Conservation (phyloP, 2,113 vertebrate species). For the Maccullochella peelii region DNA sequence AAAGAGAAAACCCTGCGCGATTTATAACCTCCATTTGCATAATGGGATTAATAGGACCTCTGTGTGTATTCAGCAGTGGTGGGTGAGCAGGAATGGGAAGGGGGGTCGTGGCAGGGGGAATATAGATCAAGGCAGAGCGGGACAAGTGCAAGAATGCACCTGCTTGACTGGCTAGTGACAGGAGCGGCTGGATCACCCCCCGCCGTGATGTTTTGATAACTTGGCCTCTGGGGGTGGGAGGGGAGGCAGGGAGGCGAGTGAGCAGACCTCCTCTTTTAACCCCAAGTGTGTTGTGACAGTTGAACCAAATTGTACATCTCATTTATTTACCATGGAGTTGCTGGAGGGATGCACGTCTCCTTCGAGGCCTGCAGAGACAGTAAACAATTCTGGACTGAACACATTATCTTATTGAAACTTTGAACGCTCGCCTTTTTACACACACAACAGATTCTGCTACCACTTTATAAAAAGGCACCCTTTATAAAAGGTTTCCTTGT, state of each 20-base stretch:
- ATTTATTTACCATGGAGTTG: slow-evolving; percentile 50
- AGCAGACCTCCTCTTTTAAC: slow-evolving; percentile 34
- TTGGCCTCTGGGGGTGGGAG: slow-evolving; percentile 11
- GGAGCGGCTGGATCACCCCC: slow-evolving; percentile 28
- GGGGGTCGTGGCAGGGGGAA: slow-evolving; percentile 23
- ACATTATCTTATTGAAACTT: not conserved
- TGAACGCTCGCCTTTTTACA: no score
- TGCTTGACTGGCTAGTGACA: slow-evolving; percentile 67
- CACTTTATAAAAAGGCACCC: not conserved
- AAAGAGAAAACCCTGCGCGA: slow-evolving; percentile 43
- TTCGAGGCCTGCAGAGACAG: slow-evolving; percentile 29
- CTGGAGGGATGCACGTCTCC: slow-evolving; percentile 34
- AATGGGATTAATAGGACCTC: slow-evolving; percentile 81
- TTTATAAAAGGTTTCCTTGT: not conserved
- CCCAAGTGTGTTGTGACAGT: slow-evolving; percentile 54
- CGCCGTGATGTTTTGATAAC: slow-evolving; percentile 53
- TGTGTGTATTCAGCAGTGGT: slow-evolving; percentile 62
- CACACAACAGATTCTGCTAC: not conserved
- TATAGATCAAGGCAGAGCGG: slow-evolving; percentile 56
- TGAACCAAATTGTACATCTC: slow-evolving; percentile 52
- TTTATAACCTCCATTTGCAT: slow-evolving; percentile 79
- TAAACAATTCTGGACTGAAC: slow-evolving; percentile 25
- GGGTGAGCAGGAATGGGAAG: slow-evolving; percentile 17
- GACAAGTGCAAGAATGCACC: slow-evolving; percentile 66
- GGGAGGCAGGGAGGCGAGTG: not conserved